Evolutionary conservation across 2,113 vertebrate species (phyloP).

Genomic region (Channa maculata): DNA sequence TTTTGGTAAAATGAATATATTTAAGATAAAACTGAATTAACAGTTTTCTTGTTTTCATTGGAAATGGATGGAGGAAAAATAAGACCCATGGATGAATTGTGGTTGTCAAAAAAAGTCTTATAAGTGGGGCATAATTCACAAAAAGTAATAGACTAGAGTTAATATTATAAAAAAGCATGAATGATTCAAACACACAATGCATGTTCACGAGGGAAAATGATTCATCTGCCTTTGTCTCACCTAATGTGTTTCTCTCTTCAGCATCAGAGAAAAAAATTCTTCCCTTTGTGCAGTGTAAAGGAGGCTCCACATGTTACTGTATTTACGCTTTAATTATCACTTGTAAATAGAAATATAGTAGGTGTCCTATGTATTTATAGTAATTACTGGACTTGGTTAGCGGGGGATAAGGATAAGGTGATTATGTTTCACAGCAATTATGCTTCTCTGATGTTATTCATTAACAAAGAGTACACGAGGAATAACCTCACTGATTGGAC

Average conservation of each 20-base stretch:
- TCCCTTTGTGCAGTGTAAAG: slow-evolving; percentile 4
- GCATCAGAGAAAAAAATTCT: neutral
- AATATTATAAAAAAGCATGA: too few relatives aligned
- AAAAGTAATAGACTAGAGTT: neutral
- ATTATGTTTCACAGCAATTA: slow-evolving; percentile 13
- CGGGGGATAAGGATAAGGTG: slow-evolving; percentile 6
- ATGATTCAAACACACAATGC: too few relatives aligned
- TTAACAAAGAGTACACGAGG: neutral
- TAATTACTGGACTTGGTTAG: slow-evolving; percentile 14
- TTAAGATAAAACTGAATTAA: too few relatives aligned
- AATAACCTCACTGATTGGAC: slow-evolving; percentile 6
- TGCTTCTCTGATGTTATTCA: slow-evolving; percentile 22
- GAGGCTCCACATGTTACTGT: neutral
- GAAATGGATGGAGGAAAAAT: too few relatives aligned
- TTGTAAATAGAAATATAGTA: slow-evolving; percentile 5
- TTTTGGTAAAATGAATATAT: too few relatives aligned
- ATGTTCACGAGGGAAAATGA: slow-evolving; percentile 4
- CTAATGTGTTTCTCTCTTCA: neutral
- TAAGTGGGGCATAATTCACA: neutral
- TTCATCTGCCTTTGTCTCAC: neutral
- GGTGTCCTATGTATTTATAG: slow-evolving; percentile 5
- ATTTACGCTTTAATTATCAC: slow-evolving; percentile 17
- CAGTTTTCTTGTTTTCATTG: too few relatives aligned
- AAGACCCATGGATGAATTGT: too few relatives aligned
- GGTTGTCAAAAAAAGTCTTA: neutral